phyloP scores from a whole-genome alignment of 2,113 vertebrate genomes.

The Corvus cornix region DNA sequence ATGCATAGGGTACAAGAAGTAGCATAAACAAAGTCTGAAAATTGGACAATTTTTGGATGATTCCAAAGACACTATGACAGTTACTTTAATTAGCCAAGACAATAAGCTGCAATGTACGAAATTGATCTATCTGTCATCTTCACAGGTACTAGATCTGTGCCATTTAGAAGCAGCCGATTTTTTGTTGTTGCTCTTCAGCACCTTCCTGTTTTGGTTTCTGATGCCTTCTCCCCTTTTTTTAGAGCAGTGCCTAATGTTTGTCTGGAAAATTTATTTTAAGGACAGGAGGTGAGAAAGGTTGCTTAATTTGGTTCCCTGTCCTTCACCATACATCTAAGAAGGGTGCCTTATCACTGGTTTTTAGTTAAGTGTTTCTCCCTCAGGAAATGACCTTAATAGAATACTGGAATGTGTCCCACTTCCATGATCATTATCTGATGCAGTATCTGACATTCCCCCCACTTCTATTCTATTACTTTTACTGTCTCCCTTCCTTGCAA shows the following conservation, averaged over 20 bases:
- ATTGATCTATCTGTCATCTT: background rate
- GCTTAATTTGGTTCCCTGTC: background rate
- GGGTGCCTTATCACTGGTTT: background rate
- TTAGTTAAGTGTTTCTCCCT: background rate
- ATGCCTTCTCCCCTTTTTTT: background rate
- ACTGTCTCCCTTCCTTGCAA: background rate
- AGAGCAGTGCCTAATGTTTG: background rate
- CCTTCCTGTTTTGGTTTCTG: background rate
- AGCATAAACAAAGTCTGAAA: background rate
- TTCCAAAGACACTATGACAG: background rate
- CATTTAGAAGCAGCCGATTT: background rate
- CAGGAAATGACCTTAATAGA: background rate
- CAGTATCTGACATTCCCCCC: background rate
- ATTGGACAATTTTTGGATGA: background rate
- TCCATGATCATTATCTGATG: background rate
- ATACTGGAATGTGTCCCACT: background rate
- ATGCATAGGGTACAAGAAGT: background rate
- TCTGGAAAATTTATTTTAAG: background rate
- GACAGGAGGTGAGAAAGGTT: background rate
- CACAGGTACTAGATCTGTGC: background rate
- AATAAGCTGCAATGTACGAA: background rate
- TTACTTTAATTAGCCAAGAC: background rate
- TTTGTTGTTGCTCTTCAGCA: background rate
- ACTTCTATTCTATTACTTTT: background rate
- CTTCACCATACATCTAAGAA: background rate